Evolutionary conservation across 2,113 vertebrate genomes (phyloP), one percentile per base, ranked within the genome.

Genomic region (Dasyornis broadbenti): DNA sequence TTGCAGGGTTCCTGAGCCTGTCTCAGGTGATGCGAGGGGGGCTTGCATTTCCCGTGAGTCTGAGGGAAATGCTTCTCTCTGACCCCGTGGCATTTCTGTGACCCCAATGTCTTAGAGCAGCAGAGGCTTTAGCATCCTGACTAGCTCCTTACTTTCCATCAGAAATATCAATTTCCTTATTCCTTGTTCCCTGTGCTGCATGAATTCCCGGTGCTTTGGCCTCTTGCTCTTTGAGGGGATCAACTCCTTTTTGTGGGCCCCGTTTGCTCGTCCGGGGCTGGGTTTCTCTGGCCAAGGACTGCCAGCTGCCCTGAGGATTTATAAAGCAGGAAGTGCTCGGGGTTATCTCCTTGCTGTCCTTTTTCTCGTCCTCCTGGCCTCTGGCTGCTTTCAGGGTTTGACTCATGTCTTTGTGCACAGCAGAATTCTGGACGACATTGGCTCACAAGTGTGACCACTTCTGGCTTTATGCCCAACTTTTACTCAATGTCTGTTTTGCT

Each of bases 221-320:
- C 22, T 53, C 35, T 49, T 23, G 8, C 24, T 4, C 0, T 68
- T 76, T 59, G 26, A 77, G 21, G 44, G 57, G 50, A 8, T 28
- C 9, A 1, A 14, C 19, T 64, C 49, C 11, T 44, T 69, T 82
- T 53, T 22, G 24, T 57, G 33, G 50, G 35, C 12, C 1, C 9
- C 0, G 0, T 52, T 72, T 69, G 19, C 33, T 15, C 28, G 7
- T 33, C 15, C 39, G 33, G 33, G 39, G 13, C 22, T 54, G 8
- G 22, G 11, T 68, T 91, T 68, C n/a, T 31, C 39, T 77, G n/a
- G 13, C 6, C 13, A 42, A 69, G 7, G 11, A 56, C 18, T 68
- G 31, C 39, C 30, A 64, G 1, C 24, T 66, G 4, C 44, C 66
- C 11, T 37, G n/a, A 21, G 24, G 35, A 52, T 73, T 90, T 71